Evolutionary conservation across 37 sponge, comb jelly and placozoan genomes (phyloP).

Genomic region (Amphimedon queenslandica): DNA sequence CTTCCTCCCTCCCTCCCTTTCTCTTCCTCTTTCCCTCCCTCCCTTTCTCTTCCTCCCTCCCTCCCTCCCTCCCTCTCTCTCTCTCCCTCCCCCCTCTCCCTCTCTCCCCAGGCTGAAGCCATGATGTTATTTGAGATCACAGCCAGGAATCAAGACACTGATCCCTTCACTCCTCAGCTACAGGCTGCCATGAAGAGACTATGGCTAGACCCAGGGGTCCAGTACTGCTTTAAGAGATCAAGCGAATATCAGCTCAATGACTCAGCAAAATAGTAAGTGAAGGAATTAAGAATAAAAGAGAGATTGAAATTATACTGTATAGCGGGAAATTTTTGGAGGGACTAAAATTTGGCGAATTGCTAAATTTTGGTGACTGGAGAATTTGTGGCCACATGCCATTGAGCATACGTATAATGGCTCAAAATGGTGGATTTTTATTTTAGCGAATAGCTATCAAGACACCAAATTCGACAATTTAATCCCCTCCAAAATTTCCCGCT

Average conservation of each 20-base stretch:
- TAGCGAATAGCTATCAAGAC: too few species aligned
- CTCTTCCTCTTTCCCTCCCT: neutral
- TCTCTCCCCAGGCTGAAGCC: constrained; percentile 77
- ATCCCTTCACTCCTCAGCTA: constrained; percentile 74
- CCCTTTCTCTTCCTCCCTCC: constrained; percentile 5
- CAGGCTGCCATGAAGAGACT: constrained; percentile 81
- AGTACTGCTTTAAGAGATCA: constrained; percentile 79
- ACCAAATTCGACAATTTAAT: too few species aligned
- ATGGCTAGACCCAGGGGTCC: constrained; percentile 89
- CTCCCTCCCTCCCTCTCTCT: constrained; percentile 3
- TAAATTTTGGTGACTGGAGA: too few species aligned
- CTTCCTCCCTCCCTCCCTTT: constrained; percentile 15
- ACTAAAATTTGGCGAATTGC: too few species aligned
- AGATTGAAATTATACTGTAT: too few species aligned
- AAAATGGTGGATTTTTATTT: too few species aligned
- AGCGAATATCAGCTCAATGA: constrained; percentile 95
- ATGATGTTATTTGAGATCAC: constrained; percentile 69
- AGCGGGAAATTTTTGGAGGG: too few species aligned
- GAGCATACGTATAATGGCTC: too few species aligned
- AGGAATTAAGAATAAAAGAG: too few species aligned
- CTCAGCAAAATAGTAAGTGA: constrained; percentile 91
- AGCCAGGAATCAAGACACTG: constrained; percentile 69
- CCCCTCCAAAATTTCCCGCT: too few species aligned
- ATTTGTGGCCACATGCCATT: too few species aligned
- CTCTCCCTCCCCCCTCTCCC: constrained; percentile 2